Evolutionary conservation across 2,797 vertebrate species (phyloP).

Genomic region (Urocyon cinereoargenteus): DNA sequence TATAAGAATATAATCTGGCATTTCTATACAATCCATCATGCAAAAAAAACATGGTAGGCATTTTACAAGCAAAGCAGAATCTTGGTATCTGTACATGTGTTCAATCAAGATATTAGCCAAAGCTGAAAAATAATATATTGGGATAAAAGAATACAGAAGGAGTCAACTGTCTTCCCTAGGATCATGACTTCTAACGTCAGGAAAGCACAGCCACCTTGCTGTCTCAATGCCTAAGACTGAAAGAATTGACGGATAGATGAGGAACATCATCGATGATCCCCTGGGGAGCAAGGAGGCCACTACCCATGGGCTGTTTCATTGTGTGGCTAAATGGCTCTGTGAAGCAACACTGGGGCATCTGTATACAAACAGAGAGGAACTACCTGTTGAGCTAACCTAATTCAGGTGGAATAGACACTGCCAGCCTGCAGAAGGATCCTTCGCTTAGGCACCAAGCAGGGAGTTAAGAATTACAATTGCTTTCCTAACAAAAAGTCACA

Average conservation of each 20-base stretch:
- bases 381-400: not conserved
- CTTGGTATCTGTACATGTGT: conserved; percentile 15
- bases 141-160: not conserved
- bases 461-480: not conserved
- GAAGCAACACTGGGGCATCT: not conserved
- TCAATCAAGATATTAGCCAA: conserved; percentile 59
- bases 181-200: not conserved
- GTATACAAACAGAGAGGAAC: not conserved
- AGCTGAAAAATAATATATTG: conserved; percentile 33
- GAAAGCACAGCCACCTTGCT: not conserved
- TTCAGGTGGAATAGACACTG: not conserved
- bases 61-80: conserved; percentile 69
- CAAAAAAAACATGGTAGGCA: conserved; percentile 65
- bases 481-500: conserved; percentile 49
- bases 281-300: not conserved
- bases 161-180: not conserved
- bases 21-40: conserved; percentile 64
- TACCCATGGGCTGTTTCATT: not conserved
- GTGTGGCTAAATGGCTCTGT: not conserved
- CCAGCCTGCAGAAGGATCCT: not conserved
- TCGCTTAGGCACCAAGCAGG: not conserved
- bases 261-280: not conserved
- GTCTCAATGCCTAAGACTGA: not conserved
- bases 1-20: conserved; percentile 76
- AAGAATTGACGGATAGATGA: not conserved